Percentiles rank a stretch among this genome's conserved stretches.
These are phyloP conservation scores for Physeter macrocephalus DNA, from an alignment of 2,113 vertebrate species.

Conservation along the genomic window DNA sequence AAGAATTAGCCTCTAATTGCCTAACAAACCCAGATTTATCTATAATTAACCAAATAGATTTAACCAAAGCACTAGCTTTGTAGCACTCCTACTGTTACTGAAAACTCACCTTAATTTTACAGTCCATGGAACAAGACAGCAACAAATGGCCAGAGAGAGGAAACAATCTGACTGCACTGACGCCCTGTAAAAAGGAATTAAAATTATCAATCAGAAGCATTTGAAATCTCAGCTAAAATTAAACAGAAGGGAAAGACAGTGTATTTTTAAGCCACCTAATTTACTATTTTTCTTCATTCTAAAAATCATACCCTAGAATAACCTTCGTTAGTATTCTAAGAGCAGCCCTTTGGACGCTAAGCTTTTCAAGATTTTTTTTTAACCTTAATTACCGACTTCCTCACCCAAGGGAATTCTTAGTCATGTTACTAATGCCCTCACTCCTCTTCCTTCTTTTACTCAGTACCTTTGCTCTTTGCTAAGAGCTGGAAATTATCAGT, in stretches of 20 bases:
- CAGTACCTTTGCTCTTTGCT: neutral
- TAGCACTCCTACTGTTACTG: neutral
- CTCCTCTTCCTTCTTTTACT: neutral
- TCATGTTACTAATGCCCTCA: neutral
- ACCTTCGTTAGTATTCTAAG: constrained; percentile 31
- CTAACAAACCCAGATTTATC: constrained; percentile 27
- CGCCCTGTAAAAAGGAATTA: constrained; percentile 83
- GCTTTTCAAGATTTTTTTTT: neutral
- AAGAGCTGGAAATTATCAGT: constrained; percentile 23
- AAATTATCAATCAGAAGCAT: neutral
- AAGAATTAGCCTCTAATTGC: constrained; percentile 41
- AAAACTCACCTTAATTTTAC: constrained; percentile 95
- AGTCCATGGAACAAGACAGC: constrained; percentile 97
- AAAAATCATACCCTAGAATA: constrained; percentile 32
- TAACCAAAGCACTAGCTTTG: neutral
- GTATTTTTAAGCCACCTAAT: neutral
- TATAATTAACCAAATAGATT: constrained; percentile 27
- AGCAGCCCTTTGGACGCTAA: neutral
- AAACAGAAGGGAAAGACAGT: neutral
- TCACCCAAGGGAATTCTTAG: neutral
- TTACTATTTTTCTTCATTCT: constrained; percentile 15
- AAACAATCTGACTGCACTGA: constrained; percentile 96
- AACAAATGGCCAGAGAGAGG: constrained; percentile 94
- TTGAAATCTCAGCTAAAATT: neutral
- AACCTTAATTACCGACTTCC: constrained; percentile 17